phyloP scores from a whole-genome alignment of 2,113 vertebrate genomes.

The Tragulus kanchil region DNA sequence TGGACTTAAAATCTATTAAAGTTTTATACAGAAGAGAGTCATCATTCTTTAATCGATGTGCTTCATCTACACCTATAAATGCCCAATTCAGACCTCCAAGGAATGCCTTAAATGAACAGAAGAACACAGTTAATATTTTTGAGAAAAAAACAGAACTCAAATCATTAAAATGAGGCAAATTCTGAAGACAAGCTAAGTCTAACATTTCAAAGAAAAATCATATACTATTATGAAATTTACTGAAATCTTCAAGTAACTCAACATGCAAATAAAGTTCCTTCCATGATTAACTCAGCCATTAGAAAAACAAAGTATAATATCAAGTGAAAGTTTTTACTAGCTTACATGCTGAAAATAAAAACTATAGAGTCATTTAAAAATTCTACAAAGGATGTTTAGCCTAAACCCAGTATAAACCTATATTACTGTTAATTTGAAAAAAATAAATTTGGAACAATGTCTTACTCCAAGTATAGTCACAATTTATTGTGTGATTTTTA shows the following conservation, averaged over 20 bases:
- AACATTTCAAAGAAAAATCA: slow-evolving; percentile 17
- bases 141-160: neutral
- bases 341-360: neutral
- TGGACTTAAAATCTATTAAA: no score
- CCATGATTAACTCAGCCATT: neutral
- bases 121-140: neutral
- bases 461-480: neutral
- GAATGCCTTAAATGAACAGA: no score
- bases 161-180: slow-evolving; percentile 24
- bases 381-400: neutral
- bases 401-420: neutral
- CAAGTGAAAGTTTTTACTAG: neutral
- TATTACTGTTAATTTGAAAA: slow-evolving; percentile 9
- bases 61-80: no score
- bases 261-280: slow-evolving; percentile 47
- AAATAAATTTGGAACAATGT: slow-evolving; percentile 12
- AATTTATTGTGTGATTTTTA: neutral
- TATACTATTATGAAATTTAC: neutral
- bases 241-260: slow-evolving; percentile 14
- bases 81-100: no score
- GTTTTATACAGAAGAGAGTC: no score
- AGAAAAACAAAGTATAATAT: slow-evolving; percentile 13
- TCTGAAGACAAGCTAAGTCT: neutral
- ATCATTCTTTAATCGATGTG: no score
- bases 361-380: neutral